A percentile compares a stretch with the other conserved stretches of the same genome.
Evolutionary conservation across 1,140 invertebrate genomes (phyloP).

Genomic region (Calliphora vicina): DNA sequence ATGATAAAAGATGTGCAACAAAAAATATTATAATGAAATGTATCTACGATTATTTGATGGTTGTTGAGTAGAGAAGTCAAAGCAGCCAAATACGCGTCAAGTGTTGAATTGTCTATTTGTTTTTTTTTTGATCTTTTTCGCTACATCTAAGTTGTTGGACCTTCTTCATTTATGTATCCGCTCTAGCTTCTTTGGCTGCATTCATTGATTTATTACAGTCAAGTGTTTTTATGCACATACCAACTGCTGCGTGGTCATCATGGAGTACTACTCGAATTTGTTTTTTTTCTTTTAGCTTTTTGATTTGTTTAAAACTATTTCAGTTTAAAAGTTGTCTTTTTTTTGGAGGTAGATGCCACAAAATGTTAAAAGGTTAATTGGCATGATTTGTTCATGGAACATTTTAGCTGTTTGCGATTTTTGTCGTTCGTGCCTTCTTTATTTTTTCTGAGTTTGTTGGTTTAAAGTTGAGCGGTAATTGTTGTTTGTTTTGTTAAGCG

Average conservation of each 20-base stretch:
- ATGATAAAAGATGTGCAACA: background rate
- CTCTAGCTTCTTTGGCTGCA: constrained; percentile 7
- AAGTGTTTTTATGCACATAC: background rate
- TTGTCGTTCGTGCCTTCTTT: background rate
- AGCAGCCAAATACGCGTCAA: too few relatives aligned
- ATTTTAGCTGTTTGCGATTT: background rate
- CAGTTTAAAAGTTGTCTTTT: background rate
- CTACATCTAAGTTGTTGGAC: too few relatives aligned
- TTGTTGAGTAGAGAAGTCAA: background rate
- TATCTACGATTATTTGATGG: background rate
- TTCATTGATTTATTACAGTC: constrained; percentile 23
- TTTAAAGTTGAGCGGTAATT: background rate
- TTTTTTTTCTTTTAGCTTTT: too few relatives aligned
- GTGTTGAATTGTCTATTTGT: background rate
- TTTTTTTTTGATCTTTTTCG: background rate
- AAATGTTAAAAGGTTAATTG: constrained; percentile 35
- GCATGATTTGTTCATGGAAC: constrained; percentile 31
- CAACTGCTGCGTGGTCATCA: constrained; percentile 14
- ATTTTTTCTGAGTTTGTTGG: too few relatives aligned
- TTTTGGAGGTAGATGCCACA: background rate
- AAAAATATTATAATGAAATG: background rate
- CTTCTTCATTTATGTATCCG: background rate
- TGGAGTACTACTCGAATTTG: background rate
- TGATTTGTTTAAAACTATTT: background rate
- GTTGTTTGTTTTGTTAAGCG: background rate